Evolutionary conservation across 2,888 invertebrate genomes (phyloP), one percentile per base, ranked within the genome.

Genomic region (Cheilosia soror): DNA sequence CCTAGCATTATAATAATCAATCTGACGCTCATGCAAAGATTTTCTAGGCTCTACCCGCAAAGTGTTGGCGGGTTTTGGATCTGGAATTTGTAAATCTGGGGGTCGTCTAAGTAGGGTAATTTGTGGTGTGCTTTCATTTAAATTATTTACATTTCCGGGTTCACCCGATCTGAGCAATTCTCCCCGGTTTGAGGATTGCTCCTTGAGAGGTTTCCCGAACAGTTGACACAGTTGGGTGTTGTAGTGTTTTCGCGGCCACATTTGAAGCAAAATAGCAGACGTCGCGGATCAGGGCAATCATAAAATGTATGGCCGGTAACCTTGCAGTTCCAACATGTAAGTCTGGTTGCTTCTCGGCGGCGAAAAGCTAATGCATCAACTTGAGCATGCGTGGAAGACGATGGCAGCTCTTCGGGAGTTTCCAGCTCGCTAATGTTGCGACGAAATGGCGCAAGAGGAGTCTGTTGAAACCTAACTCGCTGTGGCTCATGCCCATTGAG

Each of bases 121-220:
- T 49, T n/a, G 9, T 33, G 65, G 33, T 15, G 20, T n/a, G 2
- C 6, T 37, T 0, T n/a, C 13, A 13, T 6, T 51, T 15, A 25
- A 51, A 33, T 37, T 37, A 4, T 9, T 25, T 51, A 31, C 20
- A 37, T 51, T 20, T 33, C 47, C 49, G 51, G 49, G 51, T 49
- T n/a, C n/a, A 20, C 37, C 11, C 11, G 3, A 3, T 37, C 37
- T 37, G 37, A 37, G 11, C 37, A 37, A 11, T 37, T 37, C 37
- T 37, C 37, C 37, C 37, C 37, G 37, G 37, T 37, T 37, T 37
- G 37, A 65, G 44, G 11, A 65, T n/a, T 65, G 51, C 51, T 65
- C 65, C 33, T 51, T 25, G 20, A 29, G 11, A 0, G 9, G 51
- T 65, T 65, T 65, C 51, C 51, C 65, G 51, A 33, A 37, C 65